A percentile compares a stretch with the other conserved stretches of the same genome.
Conservation (phyloP, 2,888 invertebrate species). For the Apomyelois bistriatella region DNA sequence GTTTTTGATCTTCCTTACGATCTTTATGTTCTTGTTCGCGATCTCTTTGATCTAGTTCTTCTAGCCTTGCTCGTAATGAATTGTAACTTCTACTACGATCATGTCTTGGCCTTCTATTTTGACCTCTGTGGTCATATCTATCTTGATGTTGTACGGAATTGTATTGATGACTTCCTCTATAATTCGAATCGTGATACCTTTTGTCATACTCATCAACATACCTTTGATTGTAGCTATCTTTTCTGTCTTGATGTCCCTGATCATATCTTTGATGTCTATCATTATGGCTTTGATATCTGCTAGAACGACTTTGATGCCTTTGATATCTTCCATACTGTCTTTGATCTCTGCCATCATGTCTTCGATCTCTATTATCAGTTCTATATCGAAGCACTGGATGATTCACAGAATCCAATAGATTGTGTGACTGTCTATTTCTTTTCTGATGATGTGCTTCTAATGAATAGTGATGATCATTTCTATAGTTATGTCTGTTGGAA, state of each 20-base stretch:
- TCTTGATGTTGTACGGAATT: neutral
- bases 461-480: neutral
- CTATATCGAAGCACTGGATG: neutral
- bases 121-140: neutral
- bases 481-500: neutral
- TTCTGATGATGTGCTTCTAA: too few species aligned
- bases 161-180: neutral
- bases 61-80: neutral
- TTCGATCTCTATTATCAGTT: neutral
- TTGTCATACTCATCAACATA: conserved; percentile 4
- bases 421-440: too few species aligned
- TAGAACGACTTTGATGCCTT: neutral
- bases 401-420: too few species aligned
- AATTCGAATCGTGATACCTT: conserved; percentile 3
- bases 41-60: neutral
- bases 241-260: neutral
- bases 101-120: neutral
- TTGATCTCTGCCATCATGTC: neutral
- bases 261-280: neutral
- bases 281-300: neutral
- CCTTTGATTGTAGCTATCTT: neutral
- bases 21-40: neutral
- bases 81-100: neutral
- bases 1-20: neutral
- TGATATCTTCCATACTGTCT: neutral